Base-by-base conservation (phyloP, 2,797 vertebrate species). In the Crax fasciolata region DNA sequence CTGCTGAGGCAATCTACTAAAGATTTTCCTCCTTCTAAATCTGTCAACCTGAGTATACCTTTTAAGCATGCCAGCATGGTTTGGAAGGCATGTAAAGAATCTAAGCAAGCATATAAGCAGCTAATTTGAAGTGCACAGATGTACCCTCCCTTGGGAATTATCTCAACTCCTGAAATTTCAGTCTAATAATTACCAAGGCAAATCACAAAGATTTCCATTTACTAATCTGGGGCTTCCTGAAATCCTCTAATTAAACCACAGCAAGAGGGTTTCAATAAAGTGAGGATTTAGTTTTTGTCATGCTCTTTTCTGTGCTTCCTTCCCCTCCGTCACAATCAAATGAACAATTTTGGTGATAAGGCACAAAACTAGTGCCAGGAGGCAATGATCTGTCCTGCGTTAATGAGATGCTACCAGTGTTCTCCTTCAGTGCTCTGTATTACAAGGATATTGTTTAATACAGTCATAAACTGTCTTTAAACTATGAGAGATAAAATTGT, bases 191-290 rank as follows among this genome's bases (percentile, higher is more conserved):
- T 96, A 54, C 77, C 89, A 84, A 96, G 80, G 84, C 91, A 96
- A 96, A 94, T 95, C 92, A 89, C 51, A 92, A 91, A 95, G 76
- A 90, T 96, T 84, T 93, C 61, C 87, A 90, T 94, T 94, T 92
- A 86, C 93, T 96, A 94, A 96, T 96, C 89, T 71, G 78, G 35
- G 62, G n/a, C 71, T 93, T 80, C 92, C 62, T 87, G 87, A 96
- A 95, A 86, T 94, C 92, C 54, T 93, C 63, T 91, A 76, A 89
- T 88, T 94, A 93, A 90, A 89, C 51, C 41, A 59, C 63, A 84
- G 48, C 38, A 85, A 89, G 84, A 91, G 0, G 18, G 49, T 87
- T 35, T 89, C 44, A 81, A 89, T 6, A 80, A 66, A 78, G 11
- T 3, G 2, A 84, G 52, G 38, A 84, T 94, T 84, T 92, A 5